Conservation (phyloP, 2,113 vertebrate species). For the Syrmaticus mikado region DNA sequence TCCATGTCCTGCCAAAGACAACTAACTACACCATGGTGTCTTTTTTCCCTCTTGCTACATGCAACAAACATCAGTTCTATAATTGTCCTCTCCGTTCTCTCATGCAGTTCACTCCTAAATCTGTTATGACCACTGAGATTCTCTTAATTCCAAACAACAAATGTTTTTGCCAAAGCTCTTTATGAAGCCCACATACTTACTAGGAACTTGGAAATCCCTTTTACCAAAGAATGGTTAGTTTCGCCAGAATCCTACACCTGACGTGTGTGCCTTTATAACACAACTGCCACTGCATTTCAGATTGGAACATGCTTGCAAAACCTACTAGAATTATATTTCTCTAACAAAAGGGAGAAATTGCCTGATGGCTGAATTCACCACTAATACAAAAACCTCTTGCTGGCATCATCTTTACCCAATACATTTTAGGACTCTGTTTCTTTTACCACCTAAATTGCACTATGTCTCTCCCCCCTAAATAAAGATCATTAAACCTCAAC, state of each 20-base stretch:
- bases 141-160: background rate
- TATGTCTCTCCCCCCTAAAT: background rate
- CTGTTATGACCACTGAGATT: background rate
- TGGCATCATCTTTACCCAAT: background rate
- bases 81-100: background rate
- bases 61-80: background rate
- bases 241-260: background rate
- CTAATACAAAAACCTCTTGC: slow-evolving; percentile 13
- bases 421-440: background rate
- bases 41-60: background rate
- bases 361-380: slow-evolving; percentile 2
- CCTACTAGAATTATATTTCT: background rate
- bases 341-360: slow-evolving; percentile 38
- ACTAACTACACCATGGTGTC: background rate
- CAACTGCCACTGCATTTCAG: background rate
- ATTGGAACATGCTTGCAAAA: slow-evolving; percentile 8
- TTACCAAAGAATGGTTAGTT: background rate
- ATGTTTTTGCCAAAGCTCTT: background rate
- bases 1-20: background rate
- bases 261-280: background rate
- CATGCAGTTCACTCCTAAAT: background rate
- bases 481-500: slow-evolving; percentile 5
- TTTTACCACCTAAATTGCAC: background rate
- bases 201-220: background rate
- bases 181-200: background rate